Base-by-base conservation (phyloP, 2,797 vertebrate genomes). In the Cyprinella venusta region DNA sequence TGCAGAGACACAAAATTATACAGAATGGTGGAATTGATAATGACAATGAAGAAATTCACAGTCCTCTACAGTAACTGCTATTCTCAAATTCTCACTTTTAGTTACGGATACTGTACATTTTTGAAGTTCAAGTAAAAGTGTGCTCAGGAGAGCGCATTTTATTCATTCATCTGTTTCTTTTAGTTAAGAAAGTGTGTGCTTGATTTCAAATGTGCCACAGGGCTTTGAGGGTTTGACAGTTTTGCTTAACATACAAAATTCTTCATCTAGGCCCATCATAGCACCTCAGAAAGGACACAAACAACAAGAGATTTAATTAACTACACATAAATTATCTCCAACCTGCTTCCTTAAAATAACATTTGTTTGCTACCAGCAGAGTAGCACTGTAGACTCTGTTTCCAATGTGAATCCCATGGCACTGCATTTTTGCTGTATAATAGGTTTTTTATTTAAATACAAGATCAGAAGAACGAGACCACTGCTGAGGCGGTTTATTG, bases 291-390 rank as follows among this genome's bases (percentile, higher is more conserved):
- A 93, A 94, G 91, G 92, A 94, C 92, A 93, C 91, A 94, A 94
- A 94, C 93, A 94, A 94, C 93, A 92, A 94, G 93, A 93, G 93
- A 93, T 94, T 94, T 94, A 94, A 95, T 95, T 95, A 95, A 94
- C 93, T 94, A 90, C 94, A 94, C 94, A 95, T 94, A 95, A 95
- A 95, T 95, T 95, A 95, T 90, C 93, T 92, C 70, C 87, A 94
- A 95, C 92, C 93, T 93, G 92, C 91, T 93, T 94, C 94, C 93
- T 94, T 94, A 95, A 95, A 95, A 95, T 94, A 95, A 94, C 93
- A 94, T 94, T 95, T 95, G 94, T 96, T 96, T 94, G 94, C 94
- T 95, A 93, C 89, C 86, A 95, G 95, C 93, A 91, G 91, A 92
- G 93, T 86, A 92, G 90, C 91, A 91, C 90, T 91, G 89, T 90